Conservation (phyloP, 2,113 vertebrate species). For the Sinocyclocheilus anshuiensis region DNA sequence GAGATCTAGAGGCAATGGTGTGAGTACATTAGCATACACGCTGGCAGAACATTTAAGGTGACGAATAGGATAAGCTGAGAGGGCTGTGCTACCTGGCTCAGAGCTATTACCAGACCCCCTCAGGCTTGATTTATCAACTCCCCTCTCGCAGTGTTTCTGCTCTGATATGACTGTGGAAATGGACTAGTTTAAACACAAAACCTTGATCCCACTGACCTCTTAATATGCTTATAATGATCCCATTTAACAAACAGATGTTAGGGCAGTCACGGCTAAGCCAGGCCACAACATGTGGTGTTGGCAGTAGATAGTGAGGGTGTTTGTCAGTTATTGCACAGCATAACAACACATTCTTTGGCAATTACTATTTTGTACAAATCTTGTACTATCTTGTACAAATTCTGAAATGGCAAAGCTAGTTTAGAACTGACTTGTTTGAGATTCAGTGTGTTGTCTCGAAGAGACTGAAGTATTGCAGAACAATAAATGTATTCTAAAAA, state of each 20-base stretch:
- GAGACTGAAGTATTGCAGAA: background rate
- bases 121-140: constrained; percentile 82
- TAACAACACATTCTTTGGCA: background rate
- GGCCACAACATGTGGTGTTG: background rate
- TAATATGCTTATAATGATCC: constrained; percentile 99
- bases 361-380: background rate
- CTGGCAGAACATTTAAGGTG: constrained; percentile 75
- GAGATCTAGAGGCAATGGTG: constrained; percentile 16
- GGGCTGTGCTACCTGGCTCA: constrained; percentile 81
- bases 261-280: constrained; percentile 24
- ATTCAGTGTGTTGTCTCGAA: background rate
- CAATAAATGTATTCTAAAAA: background rate
- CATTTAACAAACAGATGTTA: constrained; percentile 90
- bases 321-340: background rate
- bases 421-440: background rate
- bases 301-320: background rate
- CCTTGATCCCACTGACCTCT: constrained; percentile 89
- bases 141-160: constrained; percentile 70
- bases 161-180: constrained; percentile 82
- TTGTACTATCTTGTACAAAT: background rate
- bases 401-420: background rate
- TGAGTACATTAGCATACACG: constrained; percentile 35
- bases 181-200: constrained; percentile 86
- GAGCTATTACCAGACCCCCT: constrained; percentile 83
- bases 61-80: constrained; percentile 82